Evolutionary conservation across 2,888 invertebrate genomes (phyloP).

Genomic region (Ectropis crepuscularia): DNA sequence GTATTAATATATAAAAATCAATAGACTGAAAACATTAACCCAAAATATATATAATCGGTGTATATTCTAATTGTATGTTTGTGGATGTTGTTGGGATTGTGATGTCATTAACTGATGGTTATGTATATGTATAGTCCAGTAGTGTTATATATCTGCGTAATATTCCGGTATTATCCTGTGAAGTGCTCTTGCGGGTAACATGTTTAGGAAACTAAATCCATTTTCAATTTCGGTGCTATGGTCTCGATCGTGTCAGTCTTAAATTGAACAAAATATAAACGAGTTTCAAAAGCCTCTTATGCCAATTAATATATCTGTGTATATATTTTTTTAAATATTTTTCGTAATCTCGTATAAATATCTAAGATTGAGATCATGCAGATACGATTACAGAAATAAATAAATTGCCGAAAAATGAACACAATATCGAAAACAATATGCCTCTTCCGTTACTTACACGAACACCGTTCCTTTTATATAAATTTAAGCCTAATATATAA

Average conservation of each 20-base stretch:
- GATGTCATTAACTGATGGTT: slow-evolving; percentile 28
- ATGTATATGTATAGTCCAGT: slow-evolving; percentile 46
- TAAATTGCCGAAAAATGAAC: slow-evolving; percentile 83
- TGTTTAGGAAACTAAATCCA: slow-evolving; percentile 54
- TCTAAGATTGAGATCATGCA: slow-evolving; percentile 83
- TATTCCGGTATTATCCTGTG: slow-evolving; percentile 34
- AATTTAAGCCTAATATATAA: slow-evolving; percentile 85
- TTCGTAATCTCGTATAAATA: slow-evolving; percentile 84
- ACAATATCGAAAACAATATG: slow-evolving; percentile 81
- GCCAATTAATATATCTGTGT: slow-evolving; percentile 80
- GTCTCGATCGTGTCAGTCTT: slow-evolving; percentile 75
- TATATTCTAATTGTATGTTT: slow-evolving; percentile 12
- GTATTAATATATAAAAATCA: slow-evolving; percentile 22
- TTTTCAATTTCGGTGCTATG: slow-evolving; percentile 74
- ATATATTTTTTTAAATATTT: slow-evolving; percentile 73
- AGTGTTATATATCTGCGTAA: slow-evolving; percentile 43
- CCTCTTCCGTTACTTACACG: slow-evolving; percentile 82
- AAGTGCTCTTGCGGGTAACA: slow-evolving; percentile 71
- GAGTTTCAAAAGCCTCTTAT: slow-evolving; percentile 79
- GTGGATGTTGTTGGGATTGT: slow-evolving; percentile 24
- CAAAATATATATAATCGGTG: slow-evolving; percentile 12
- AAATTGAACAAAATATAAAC: slow-evolving; percentile 70
- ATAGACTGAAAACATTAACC: slow-evolving; percentile 21
- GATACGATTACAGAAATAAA: slow-evolving; percentile 79
- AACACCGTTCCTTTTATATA: slow-evolving; percentile 78